Evolutionary conservation across 2,113 vertebrate genomes (phyloP).

Genomic region (Tragelaphus strepsiceros): DNA sequence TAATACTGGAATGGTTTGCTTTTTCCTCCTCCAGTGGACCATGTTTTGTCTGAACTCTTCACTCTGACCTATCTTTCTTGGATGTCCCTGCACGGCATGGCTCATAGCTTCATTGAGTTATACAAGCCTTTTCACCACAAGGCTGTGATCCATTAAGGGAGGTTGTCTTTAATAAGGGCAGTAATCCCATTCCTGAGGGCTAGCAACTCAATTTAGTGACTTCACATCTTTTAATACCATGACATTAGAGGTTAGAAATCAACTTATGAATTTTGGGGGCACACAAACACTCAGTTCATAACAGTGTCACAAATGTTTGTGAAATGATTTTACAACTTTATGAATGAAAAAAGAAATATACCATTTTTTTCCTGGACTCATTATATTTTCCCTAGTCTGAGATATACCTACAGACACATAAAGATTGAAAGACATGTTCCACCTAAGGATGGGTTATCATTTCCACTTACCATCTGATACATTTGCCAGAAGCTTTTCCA

Average conservation of each 20-base stretch:
- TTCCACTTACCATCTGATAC: not conserved
- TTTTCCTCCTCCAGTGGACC: not conserved
- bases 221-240: not conserved
- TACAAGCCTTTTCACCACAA: not conserved
- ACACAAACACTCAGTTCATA: not conserved
- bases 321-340: not conserved
- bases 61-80: not conserved
- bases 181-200: not conserved
- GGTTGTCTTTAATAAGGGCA: not conserved
- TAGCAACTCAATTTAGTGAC: not conserved
- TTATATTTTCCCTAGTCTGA: not conserved
- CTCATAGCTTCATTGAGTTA: not conserved
- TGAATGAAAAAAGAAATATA: not conserved
- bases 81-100: rapidly evolving
- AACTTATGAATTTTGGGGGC: not conserved
- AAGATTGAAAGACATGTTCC: not conserved
- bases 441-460: not conserved
- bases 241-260: not conserved
- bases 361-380: not conserved
- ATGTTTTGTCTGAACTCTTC: not conserved
- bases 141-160: not conserved
- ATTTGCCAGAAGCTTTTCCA: not conserved
- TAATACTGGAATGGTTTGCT: not conserved
- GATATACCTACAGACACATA: not conserved
- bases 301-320: not conserved